Evolutionary conservation across 2,113 vertebrate genomes (phyloP).

Genomic region (Etheostoma spectabile): DNA sequence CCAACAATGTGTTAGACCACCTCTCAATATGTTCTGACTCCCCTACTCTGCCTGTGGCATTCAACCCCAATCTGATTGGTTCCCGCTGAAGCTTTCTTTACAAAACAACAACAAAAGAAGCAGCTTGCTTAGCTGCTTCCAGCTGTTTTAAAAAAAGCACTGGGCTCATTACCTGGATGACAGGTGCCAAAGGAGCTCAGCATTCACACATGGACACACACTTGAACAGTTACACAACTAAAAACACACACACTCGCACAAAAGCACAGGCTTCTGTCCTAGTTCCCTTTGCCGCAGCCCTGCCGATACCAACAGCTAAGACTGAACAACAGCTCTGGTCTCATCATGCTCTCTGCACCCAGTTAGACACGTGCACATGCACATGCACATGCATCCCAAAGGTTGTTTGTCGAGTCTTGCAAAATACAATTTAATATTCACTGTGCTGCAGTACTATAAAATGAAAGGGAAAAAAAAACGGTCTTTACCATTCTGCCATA

Average conservation of each 20-base stretch:
- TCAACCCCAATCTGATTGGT: background rate
- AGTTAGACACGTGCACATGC: background rate
- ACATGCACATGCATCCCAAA: background rate
- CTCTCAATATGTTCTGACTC: no score
- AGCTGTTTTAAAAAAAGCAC: slow-evolving; percentile 42
- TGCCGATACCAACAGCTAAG: slow-evolving; percentile 66
- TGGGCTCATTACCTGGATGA: slow-evolving; percentile 37
- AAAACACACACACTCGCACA: slow-evolving; percentile 11
- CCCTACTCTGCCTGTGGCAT: background rate
- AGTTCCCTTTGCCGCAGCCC: background rate
- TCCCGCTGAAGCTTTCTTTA: background rate
- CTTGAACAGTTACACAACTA: background rate
- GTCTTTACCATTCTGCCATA: slow-evolving; percentile 8
- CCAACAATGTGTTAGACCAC: no score
- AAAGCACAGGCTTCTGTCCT: background rate
- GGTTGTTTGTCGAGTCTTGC: background rate
- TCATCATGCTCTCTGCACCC: slow-evolving; percentile 12
- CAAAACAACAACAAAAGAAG: no score
- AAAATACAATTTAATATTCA: slow-evolving; percentile 35
- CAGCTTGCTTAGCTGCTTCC: slow-evolving; percentile 1
- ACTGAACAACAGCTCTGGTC: slow-evolving; percentile 38
- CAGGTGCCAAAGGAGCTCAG: slow-evolving; percentile 43
- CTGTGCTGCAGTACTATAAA: background rate
- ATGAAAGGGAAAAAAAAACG: background rate
- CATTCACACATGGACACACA: slow-evolving; percentile 10